Base-by-base conservation (phyloP, 2,113 vertebrate genomes). In the Erythrolamprus reginae region DNA sequence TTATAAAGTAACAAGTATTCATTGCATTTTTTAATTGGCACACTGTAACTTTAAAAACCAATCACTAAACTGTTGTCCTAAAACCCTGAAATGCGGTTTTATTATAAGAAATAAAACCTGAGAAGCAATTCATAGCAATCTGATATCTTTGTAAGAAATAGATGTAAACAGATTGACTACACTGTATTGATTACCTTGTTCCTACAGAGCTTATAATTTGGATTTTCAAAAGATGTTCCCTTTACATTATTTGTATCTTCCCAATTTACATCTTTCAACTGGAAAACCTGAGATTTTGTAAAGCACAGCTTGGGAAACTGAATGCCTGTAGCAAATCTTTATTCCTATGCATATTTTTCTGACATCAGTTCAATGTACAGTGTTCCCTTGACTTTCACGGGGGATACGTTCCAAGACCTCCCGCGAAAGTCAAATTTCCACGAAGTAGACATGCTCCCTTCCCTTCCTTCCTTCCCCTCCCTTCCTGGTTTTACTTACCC, bases 51-150 rank as follows among this genome's bases (percentile, higher is more conserved):
- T 58, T 51, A 83, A 91, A 94, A 92, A 91, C 82, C 88, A 92
- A 93, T 52, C 19, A 61, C 70, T 90, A 15, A 90, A 45, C 84
- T 90, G 47, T 17, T 93, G 70, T 3, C 58, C 84, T 93, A 94
- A 96, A 96, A 93, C 95, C 95, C 95, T 95, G 93, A 95, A 96
- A 94, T 55, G 89, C 38, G 91, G 91, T 95, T 96, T 96, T 96
- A 95, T 95, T 94, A 90, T 10, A 94, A 90, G 84, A 96, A 95
- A 94, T 94, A 95, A 96, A 96, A 96, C 92, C 93, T 95, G 93
- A 91, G 88, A 95, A 93, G 92, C 94, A 90, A 92, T 92, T 94
- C 26, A 90, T 92, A 7, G 88, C 88, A 28, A 84, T 94, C 90
- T 94, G 92, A 93, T 84, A 90, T 51, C 89, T 93, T 93, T 89